These are phyloP conservation scores for Actinernus sp. DNA, from an alignment of 92 coral and sea anemone species.

Conservation along the genomic window DNA sequence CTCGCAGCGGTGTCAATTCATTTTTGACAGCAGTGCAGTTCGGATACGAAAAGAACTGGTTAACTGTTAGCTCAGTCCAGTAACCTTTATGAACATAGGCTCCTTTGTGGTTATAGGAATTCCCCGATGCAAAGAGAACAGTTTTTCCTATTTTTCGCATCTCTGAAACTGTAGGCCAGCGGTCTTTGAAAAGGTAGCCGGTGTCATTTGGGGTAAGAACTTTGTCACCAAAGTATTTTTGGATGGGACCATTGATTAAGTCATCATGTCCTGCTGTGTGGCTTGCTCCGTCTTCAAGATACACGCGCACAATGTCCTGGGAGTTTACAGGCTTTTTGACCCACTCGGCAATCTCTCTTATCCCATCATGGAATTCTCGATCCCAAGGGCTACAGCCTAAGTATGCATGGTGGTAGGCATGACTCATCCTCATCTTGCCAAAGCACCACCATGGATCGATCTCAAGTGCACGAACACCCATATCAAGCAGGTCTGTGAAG, in stretches of 20 bases:
- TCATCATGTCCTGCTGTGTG: conserved; percentile 87
- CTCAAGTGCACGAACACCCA: conserved; percentile 86
- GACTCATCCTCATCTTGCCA: conserved; percentile 87
- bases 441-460: conserved; percentile 97
- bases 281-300: conserved; percentile 76
- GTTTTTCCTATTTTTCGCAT: conserved; percentile 67
- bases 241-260: conserved; percentile 78
- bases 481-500: conserved; percentile 78
- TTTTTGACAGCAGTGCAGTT: conserved; percentile 61
- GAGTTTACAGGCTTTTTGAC: conserved; percentile 62
- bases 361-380: conserved; percentile 76
- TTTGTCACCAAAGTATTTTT: conserved; percentile 63
- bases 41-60: conserved; percentile 39
- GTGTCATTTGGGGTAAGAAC: conserved; percentile 82
- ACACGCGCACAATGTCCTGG: conserved; percentile 77
- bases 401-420: conserved; percentile 66
- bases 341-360: conserved; percentile 88
- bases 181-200: conserved; percentile 49
- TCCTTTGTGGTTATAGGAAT: conserved; percentile 67
- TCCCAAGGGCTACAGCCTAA: conserved; percentile 93
- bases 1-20: conserved; percentile 34
- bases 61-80: conserved; percentile 73
- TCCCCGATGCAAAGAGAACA: conserved; percentile 61
- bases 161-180: conserved; percentile 79
- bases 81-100: conserved; percentile 57